Conservation (phyloP, 2,797 vertebrate genomes). For the Carcharodon carcharias region DNA sequence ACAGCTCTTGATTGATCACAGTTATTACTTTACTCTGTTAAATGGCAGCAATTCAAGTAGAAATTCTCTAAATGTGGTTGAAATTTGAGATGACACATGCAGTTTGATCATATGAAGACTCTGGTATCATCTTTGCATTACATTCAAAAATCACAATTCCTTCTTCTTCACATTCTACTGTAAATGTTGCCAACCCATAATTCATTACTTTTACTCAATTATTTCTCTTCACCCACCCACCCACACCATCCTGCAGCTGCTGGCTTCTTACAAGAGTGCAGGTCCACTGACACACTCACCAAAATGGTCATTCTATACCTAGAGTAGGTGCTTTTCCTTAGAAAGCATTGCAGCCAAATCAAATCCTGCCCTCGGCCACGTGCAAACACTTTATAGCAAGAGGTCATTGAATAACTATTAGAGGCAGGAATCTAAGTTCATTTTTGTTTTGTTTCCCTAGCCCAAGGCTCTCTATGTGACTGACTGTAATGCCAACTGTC, state of each 20-base stretch:
- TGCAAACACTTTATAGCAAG: not conserved
- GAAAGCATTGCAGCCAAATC: not conserved
- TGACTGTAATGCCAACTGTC: constrained; percentile 6
- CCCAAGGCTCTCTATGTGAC: not conserved
- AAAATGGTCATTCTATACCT: not conserved
- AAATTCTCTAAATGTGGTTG: not conserved
- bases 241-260: not conserved
- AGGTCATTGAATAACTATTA: not conserved
- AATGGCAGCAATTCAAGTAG: not conserved
- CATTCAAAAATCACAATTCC: not conserved
- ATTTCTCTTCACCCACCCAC: not conserved
- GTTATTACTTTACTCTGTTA: not conserved
- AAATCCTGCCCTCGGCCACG: not conserved
- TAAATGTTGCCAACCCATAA: not conserved
- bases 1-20: not conserved
- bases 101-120: not conserved
- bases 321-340: not conserved
- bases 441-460: not conserved
- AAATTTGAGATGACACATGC: not conserved
- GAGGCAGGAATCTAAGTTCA: not conserved
- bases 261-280: not conserved
- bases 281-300: not conserved
- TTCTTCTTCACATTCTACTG: not conserved
- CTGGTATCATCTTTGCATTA: not conserved
- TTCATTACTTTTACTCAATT: not conserved